Percentiles rank a stretch among this genome's conserved stretches.
Conservation (phyloP, 2,888 invertebrate genomes). For the Crioceris asparagi region DNA sequence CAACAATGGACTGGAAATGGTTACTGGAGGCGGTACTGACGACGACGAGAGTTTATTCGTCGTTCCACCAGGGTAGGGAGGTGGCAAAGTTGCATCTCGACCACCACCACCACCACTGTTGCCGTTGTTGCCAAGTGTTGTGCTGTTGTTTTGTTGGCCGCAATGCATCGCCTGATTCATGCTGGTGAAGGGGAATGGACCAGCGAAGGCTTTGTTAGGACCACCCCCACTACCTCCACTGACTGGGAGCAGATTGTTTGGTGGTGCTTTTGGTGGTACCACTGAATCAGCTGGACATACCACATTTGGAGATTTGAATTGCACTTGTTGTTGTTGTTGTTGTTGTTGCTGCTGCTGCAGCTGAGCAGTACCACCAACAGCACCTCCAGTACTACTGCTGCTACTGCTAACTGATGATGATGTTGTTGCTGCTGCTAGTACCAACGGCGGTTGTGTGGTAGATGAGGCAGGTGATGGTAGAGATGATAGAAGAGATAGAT, state of each 20-base stretch:
- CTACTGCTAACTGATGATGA: constrained; percentile 7
- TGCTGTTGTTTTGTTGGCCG: no score
- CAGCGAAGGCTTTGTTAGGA: constrained; percentile 44
- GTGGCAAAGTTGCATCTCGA: constrained; percentile 13
- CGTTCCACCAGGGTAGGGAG: constrained; percentile 19
- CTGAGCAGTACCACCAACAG: no score
- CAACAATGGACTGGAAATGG: constrained; percentile 77
- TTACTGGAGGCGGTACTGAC: constrained; percentile 43
- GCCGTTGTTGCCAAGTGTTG: no score
- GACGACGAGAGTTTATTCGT: constrained; percentile 12
- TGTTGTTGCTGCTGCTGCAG: constrained; percentile 16
- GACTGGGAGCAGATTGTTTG: constrained; percentile 18
- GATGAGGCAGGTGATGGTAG: no score
- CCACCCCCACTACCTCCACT: constrained; percentile 13
- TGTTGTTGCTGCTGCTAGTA: no score
- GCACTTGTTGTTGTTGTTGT: constrained; percentile 31
- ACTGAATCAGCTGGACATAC: constrained; percentile 68
- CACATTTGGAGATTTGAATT: constrained; percentile 67
- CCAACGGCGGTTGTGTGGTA: no score
- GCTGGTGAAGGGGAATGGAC: constrained; percentile 78
- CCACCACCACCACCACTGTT: constrained; percentile 27
- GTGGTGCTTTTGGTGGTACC: no score
- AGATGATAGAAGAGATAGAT: no score
- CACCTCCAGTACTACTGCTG: constrained; percentile 13
- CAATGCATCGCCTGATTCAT: constrained; percentile 80